phyloP scores from a whole-genome alignment of 2,888 invertebrate species.

The Eugnorisma glareosa region DNA sequence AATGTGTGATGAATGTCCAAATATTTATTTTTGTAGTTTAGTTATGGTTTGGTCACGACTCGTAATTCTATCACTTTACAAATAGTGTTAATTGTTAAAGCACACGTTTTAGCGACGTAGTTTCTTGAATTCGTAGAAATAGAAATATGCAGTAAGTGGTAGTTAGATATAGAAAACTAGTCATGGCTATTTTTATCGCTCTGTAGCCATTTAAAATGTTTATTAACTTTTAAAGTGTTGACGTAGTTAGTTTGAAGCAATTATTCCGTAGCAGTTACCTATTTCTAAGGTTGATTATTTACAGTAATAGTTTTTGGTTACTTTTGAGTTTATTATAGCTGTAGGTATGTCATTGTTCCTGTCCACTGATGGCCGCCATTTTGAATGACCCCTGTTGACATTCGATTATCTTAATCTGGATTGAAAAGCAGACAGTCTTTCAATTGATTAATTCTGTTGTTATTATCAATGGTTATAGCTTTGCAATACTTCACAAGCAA shows the following conservation, averaged over 20 bases:
- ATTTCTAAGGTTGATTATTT: conserved; percentile 8
- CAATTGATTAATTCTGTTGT: conserved; percentile 6
- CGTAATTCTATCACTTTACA: conserved; percentile 3
- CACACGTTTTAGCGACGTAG: conserved; percentile 28
- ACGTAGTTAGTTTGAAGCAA: conserved; percentile 28
- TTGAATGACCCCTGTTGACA: neutral
- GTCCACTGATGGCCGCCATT: neutral
- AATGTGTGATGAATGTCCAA: neutral
- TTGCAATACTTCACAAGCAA: neutral
- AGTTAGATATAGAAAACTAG: conserved; percentile 30
- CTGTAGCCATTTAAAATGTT: conserved; percentile 26
- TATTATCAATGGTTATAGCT: neutral
- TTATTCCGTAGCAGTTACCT: conserved; percentile 2
- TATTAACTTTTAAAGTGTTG: conserved; percentile 35
- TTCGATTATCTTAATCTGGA: conserved; percentile 19
- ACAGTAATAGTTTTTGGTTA: conserved; percentile 8
- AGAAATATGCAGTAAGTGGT: conserved; percentile 32
- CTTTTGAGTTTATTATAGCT: conserved; percentile 12
- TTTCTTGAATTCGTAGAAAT: conserved; percentile 31
- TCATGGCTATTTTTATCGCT: conserved; percentile 44
- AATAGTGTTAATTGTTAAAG: conserved; percentile 26
- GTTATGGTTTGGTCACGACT: conserved; percentile 20
- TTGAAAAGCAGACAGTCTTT: conserved; percentile 3
- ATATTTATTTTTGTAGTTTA: conserved; percentile 21
- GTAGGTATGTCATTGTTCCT: conserved; percentile 42